Base-by-base conservation (phyloP, 2,888 invertebrate species). In the Sarcophaga carnaria region DNA sequence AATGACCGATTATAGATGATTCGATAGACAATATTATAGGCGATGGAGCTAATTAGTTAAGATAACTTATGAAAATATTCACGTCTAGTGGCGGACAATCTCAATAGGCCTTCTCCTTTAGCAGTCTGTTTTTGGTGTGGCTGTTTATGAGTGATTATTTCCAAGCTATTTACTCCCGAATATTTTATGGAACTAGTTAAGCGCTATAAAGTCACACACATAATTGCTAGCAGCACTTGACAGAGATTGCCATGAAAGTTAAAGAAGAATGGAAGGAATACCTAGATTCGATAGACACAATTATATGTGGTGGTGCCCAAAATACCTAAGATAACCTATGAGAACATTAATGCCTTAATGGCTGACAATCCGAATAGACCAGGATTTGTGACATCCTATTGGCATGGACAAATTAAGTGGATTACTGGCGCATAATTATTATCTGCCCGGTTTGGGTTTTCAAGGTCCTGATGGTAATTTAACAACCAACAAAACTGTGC, bases 301-400 rank as follows among this genome's bases (percentile, higher is more conserved):
- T 90, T 20, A 63, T 90, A 3, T 90, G 90, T 84, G 91, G 90
- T 10, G 92, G 93, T 2, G 90, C 92, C n/a, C 12, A 89, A 91
- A 72, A 88, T 92, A 4, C 89, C 92, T 0, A 20, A 87, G 14
- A 14, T 78, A 2, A 80, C 90, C 17, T 88, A 90, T 80, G 78
- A 88, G 5, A 89, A 89, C 72, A 75, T 85, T 89, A 89, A 90
- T 27, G 88, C 88, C 6, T 80, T 91, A 2, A 78, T 91, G 14
- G 90, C 89, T 37, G 63, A 10, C 11, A 75, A 81, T n/a, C 54
- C 22, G 0, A 45, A 72, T 20, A 54, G 54, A 3, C 25, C 90
- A 0, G 82, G 88, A 8, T 88, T 93, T 22, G 20, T 83, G 2
- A 90, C 91, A 70, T 87, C 89, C n/a, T 93, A 93, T n/a, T 60